Evolutionary conservation across 2,113 vertebrate genomes (phyloP).

Genomic region (Odocoileus virginianus): DNA sequence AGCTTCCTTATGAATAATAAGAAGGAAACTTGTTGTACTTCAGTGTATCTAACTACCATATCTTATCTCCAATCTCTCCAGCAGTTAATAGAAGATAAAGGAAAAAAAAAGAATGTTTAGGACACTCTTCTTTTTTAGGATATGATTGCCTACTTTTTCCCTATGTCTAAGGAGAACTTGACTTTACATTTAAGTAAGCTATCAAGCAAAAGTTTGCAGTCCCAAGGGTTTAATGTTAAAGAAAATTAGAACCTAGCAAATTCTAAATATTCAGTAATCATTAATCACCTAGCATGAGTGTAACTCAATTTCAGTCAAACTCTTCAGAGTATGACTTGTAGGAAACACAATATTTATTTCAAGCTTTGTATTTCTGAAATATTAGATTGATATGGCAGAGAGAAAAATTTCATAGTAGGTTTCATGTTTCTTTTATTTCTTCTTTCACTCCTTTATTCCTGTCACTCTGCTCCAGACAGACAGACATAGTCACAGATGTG

Average conservation of each 20-base stretch:
- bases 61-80: neutral
- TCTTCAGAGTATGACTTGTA: neutral
- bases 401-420: neutral
- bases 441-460: neutral
- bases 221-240: neutral
- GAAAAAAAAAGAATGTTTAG: neutral
- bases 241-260: neutral
- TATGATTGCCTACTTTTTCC: neutral
- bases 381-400: neutral
- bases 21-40: neutral
- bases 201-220: neutral
- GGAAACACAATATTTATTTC: neutral
- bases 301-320: neutral
- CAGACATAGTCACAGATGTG: neutral
- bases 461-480: neutral
- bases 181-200: neutral
- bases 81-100: neutral
- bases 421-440: neutral
- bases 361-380: conserved; percentile 20
- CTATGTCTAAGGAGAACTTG: neutral
- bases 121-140: neutral
- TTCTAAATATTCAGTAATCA: neutral
- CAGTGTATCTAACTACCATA: neutral
- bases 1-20: neutral
- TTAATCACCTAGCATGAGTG: neutral